Conservation (phyloP, 2,113 vertebrate species). For the Psittacara wagleri region DNA sequence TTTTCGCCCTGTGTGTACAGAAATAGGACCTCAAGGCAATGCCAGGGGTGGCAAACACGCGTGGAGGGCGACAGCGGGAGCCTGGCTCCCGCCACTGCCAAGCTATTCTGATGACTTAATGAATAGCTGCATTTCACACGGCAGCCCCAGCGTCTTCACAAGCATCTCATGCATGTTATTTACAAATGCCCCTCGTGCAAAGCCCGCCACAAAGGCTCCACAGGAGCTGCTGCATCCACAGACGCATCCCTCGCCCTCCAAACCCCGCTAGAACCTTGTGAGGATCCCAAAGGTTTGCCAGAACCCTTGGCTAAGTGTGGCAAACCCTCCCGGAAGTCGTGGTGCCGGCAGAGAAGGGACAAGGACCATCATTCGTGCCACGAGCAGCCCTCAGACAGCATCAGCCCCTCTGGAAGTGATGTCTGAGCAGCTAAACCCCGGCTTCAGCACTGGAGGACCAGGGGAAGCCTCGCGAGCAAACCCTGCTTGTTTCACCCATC, state of each 20-base stretch:
- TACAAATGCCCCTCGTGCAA: not conserved
- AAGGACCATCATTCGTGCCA: not conserved
- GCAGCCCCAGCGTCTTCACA: not conserved
- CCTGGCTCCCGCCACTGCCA: not conserved
- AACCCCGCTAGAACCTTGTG: not conserved
- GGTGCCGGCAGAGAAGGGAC: not conserved
- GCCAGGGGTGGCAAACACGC: not conserved
- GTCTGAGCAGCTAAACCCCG: accelerated
- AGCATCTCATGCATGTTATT: not conserved
- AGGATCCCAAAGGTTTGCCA: not conserved
- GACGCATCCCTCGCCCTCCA: not conserved
- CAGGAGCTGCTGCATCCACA: not conserved
- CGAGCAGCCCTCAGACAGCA: accelerated
- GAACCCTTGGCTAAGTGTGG: not conserved
- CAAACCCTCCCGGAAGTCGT: accelerated
- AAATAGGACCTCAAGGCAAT: not conserved
- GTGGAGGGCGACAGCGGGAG: not conserved
- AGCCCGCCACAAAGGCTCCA: not conserved
- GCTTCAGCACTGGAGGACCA: not conserved
- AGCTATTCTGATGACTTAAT: not conserved
- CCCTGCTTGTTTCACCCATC: accelerated
- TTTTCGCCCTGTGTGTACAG: not conserved
- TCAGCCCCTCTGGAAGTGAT: not conserved
- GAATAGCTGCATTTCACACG: not conserved
- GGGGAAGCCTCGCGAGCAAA: not conserved